These are phyloP conservation scores for Bellardia bayeri DNA, from an alignment of 2,888 invertebrate genomes.

Conservation along the genomic window DNA sequence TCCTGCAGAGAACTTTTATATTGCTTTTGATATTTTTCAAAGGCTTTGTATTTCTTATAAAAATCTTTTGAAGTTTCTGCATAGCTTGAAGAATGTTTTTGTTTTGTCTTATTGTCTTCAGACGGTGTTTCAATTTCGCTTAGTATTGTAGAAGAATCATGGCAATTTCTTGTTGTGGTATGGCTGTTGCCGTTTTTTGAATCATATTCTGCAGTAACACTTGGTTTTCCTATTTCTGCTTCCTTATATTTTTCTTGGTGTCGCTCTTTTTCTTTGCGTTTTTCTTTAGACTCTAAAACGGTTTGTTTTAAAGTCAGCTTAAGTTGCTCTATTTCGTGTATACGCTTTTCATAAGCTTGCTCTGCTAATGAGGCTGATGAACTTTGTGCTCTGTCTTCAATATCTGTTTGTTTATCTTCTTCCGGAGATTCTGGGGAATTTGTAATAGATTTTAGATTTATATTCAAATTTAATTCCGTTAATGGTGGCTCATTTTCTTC, in stretches of 20 bases:
- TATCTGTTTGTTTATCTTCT: neutral
- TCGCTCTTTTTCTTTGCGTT: conserved; percentile 47
- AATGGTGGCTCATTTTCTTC: neutral
- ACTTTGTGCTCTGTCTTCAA: conserved; percentile 1
- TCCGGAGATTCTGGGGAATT: conserved; percentile 48
- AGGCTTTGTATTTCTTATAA: neutral
- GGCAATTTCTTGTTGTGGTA: neutral
- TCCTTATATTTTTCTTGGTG: neutral
- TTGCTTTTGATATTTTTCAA: conserved; percentile 46
- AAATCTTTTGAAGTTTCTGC: neutral
- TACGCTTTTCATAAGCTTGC: conserved; percentile 62
- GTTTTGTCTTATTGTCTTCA: neutral
- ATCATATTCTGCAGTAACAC: neutral
- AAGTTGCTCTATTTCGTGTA: conserved; percentile 66
- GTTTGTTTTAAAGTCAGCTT: conserved; percentile 66
- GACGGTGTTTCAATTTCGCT: neutral
- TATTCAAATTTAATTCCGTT: conserved; percentile 36
- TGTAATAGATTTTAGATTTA: conserved; percentile 60
- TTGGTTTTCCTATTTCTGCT: neutral
- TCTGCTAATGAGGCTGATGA: neutral
- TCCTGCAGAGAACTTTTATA: neutral
- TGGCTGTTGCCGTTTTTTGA: neutral
- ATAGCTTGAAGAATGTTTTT: neutral
- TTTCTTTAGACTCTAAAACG: conserved; percentile 63
- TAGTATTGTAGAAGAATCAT: neutral